Evolutionary conservation across 2,797 vertebrate species (phyloP), one percentile per base, ranked within the genome.

Genomic region (Peromyscus nudipes): DNA sequence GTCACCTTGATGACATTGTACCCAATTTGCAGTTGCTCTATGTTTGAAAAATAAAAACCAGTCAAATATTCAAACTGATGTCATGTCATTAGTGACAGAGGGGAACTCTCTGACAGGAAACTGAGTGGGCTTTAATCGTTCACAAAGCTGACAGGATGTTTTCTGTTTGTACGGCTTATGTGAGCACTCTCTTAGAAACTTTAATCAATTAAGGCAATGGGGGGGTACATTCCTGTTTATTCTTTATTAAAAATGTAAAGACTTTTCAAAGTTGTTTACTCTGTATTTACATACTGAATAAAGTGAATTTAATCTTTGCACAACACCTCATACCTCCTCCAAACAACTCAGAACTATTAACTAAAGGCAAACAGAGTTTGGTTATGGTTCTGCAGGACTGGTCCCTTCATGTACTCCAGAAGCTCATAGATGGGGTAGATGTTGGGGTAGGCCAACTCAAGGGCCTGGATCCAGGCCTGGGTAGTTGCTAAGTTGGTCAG

Each of bases 1-100:
- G 77, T 89, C 94, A 89, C 88, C 96, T 57, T 75, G 76, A 92
- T 75, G 73, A 55, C 57, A 79, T 64, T 29, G 43, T 86, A 86
- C 19, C 31, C 37, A n/a, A 4, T 11, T 19, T 75, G 49, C n/a
- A 17, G 16, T 81, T 85, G 57, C 40, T 92, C 34, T 11, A 1
- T 65, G 57, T 80, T 86, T 37, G 46, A 76, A 92, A 94, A 84
- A 62, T 83, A 46, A 75, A 82, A 88, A 95, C 82, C 27, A 89
- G 65, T 19, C 12, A 13, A 80, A 86, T 27, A 84, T 34, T 92
- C 71, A 64, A 80, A 73, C 55, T n/a, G 73, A 95, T 60, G 83
- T 94, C 84, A 80, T 75, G 88, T 77, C 52, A 49, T 23, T 46
- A 79, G 67, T 31, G 73, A 46, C 46, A 75, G 40, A 75, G 40